These are phyloP conservation scores for Pseudomyrmex flavicornis DNA, from an alignment of 1,140 invertebrate species.

Conservation along the genomic window DNA sequence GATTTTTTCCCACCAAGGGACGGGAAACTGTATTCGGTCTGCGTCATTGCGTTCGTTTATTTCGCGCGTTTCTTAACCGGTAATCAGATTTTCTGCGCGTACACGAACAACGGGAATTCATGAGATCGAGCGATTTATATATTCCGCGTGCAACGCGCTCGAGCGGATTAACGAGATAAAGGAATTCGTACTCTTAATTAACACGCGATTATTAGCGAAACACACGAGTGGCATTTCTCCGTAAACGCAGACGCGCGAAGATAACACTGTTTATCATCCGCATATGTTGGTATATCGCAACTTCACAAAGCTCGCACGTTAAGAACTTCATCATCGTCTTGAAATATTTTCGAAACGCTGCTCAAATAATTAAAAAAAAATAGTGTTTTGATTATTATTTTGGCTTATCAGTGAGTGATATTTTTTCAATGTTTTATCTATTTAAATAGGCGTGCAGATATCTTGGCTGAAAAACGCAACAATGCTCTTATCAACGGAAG, in stretches of 20 bases:
- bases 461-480: conserved; percentile 82
- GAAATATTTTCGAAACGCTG: background rate
- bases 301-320: background rate
- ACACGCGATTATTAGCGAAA: conserved; percentile 27
- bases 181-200: conserved; percentile 48
- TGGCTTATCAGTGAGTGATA: background rate
- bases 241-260: conserved; percentile 9
- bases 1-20: background rate
- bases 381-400: background rate
- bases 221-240: conserved; percentile 18
- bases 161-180: conserved; percentile 45
- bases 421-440: background rate
- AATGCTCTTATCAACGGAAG: conserved; percentile 75
- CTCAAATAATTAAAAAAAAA: too few species aligned
- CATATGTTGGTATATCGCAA: background rate
- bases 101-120: conserved; percentile 17
- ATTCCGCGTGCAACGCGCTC: conserved; percentile 15
- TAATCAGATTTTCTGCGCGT: conserved; percentile 45
- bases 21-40: conserved; percentile 22
- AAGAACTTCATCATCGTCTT: background rate
- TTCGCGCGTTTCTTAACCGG: conserved; percentile 41
- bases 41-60: conserved; percentile 21
- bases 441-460: conserved; percentile 78
- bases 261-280: background rate
- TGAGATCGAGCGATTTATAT: conserved; percentile 26